Evolutionary conservation across 2,113 vertebrate genomes (phyloP).

Genomic region (Epinephelus lanceolatus): DNA sequence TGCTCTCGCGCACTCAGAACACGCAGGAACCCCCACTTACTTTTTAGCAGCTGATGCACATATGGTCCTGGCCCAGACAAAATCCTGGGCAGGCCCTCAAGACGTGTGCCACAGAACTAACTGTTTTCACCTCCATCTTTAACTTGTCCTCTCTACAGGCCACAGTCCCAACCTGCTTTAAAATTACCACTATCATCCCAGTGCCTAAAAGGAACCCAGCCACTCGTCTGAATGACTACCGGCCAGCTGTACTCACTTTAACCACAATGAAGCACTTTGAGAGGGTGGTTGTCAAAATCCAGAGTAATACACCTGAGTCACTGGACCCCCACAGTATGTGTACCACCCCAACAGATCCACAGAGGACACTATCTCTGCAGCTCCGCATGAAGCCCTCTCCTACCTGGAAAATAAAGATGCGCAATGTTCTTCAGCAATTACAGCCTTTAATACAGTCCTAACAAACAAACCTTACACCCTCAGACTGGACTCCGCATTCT

Average conservation of each 20-base stretch:
- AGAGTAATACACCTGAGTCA: too few species aligned
- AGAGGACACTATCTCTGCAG: too few species aligned
- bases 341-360: too few species aligned
- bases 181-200: not conserved
- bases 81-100: not conserved
- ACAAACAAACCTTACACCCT: not conserved
- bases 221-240: too few species aligned
- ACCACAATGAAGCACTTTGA: too few species aligned
- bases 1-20: too few species aligned
- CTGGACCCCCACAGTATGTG: too few species aligned
- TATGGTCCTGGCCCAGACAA: not conserved
- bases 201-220: not conserved
- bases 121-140: not conserved
- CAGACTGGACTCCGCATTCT: not conserved
- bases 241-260: too few species aligned
- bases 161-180: not conserved
- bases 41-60: not conserved
- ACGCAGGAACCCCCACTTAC: not conserved
- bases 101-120: not conserved
- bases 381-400: too few species aligned
- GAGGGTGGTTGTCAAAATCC: too few species aligned
- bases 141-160: not conserved
- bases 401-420: too few species aligned
- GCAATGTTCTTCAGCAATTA: not conserved
- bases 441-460: not conserved